Evolutionary conservation across 2,113 vertebrate genomes (phyloP).

Genomic region (Crotalus helleri): DNA sequence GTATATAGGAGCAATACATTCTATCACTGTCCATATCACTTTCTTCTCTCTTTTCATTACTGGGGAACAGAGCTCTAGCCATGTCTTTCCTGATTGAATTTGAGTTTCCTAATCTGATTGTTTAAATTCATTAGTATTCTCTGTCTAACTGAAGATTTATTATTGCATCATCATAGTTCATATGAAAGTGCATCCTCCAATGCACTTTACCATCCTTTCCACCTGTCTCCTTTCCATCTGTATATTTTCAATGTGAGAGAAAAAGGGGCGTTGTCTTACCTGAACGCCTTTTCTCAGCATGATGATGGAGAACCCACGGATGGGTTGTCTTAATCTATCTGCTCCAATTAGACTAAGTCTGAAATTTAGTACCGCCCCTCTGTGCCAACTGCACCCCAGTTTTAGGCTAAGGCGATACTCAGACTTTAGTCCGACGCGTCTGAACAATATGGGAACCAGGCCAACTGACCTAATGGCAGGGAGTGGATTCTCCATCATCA

Average conservation of each 20-base stretch:
- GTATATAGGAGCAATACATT: background rate
- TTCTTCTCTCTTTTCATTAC: background rate
- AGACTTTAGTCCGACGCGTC: too few species aligned
- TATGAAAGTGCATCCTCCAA: background rate
- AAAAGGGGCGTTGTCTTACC: background rate
- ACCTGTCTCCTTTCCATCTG: background rate
- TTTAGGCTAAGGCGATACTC: too few species aligned
- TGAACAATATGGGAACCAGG: too few species aligned
- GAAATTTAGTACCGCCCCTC: too few species aligned
- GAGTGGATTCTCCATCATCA: too few species aligned
- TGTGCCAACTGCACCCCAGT: too few species aligned
- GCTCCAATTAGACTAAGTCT: too few species aligned
- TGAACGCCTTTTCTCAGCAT: too few species aligned
- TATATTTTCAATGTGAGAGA: background rate
- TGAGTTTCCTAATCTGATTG: slow-evolving; percentile 45
- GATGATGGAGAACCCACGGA: too few species aligned
- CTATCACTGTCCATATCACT: background rate
- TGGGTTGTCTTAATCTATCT: too few species aligned
- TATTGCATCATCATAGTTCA: slow-evolving; percentile 67
- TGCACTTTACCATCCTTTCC: slow-evolving; percentile 5
- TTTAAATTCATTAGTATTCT: slow-evolving; percentile 68
- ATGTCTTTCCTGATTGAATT: slow-evolving; percentile 45
- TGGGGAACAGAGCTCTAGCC: background rate
- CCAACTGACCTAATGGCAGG: too few species aligned
- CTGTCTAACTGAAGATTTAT: slow-evolving; percentile 60